phyloP scores from a whole-genome alignment of 2,888 invertebrate species.

The Latrodectus elegans region DNA sequence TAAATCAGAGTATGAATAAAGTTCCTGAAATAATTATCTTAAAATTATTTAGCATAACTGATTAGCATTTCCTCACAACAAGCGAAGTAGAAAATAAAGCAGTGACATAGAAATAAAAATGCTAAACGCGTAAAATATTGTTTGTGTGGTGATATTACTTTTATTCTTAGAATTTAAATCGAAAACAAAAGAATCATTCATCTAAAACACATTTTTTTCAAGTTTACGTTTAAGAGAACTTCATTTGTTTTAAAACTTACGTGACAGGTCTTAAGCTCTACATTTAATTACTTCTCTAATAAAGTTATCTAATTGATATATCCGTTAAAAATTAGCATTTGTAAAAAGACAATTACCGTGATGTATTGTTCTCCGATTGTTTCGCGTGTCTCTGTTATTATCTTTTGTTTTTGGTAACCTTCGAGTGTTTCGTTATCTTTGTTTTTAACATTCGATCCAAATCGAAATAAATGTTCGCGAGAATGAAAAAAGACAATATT shows the following conservation, averaged over 20 bases:
- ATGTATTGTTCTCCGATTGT: slow-evolving; percentile 21
- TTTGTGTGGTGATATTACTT: too few species aligned
- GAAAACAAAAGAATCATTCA: too few species aligned
- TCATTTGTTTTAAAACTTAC: neutral
- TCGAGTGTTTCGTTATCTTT: neutral
- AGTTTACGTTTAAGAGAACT: too few species aligned
- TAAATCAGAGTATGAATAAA: too few species aligned
- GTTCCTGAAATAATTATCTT: too few species aligned
- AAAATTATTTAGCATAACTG: too few species aligned
- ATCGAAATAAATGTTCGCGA: neutral
- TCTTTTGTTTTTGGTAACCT: neutral
- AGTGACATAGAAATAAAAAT: too few species aligned
- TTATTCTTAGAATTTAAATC: too few species aligned
- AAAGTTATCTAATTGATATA: slow-evolving; percentile 25
- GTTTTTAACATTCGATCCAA: neutral
- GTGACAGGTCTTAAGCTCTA: slow-evolving; percentile 1
- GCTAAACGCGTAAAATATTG: too few species aligned
- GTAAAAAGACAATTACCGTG: slow-evolving; percentile 25
- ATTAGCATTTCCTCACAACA: too few species aligned
- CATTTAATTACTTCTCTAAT: slow-evolving; percentile 15
- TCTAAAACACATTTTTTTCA: too few species aligned
- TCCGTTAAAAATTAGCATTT: slow-evolving; percentile 6
- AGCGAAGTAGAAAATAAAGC: too few species aligned
- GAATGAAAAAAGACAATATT: neutral
- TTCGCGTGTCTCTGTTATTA: neutral